Base-by-base conservation (phyloP, 2,888 invertebrate species). In the Drosophila acutilabella region DNA sequence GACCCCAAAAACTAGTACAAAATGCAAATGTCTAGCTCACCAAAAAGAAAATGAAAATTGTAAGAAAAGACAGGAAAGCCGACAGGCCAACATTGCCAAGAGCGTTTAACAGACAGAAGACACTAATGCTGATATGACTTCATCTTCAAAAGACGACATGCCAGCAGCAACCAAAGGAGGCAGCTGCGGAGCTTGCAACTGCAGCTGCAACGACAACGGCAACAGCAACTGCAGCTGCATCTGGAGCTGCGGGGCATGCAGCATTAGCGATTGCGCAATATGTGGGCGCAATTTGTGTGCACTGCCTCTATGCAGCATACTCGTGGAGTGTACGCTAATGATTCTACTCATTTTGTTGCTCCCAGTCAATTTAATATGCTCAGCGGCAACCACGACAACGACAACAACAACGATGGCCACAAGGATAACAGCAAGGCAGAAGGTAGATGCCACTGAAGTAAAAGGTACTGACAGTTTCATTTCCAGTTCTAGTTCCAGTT, bases 41-140 rank as follows among this genome's bases (percentile, higher is more conserved):
- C 73, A 76, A 73, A 78, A 53, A 33, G 64, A 52, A 61, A 65
- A 53, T 33, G 14, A 50, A 20, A 2, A 41, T 13, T 41, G 23
- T 14, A 36, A 64, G 47, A 26, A 16, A 38, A 38, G 58, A 66
- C 53, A 64, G 64, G 66, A 70, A 68, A 75, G 67, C 73, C 80
- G 81, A 75, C 74, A 78, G 69, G 64, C 33, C 68, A 64, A 66
- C 69, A 78, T 69, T 62, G 78, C 75, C 75, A 60, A 66, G 64
- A 79, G 79, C 75, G 64, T 40, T 60, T 64, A 77, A 44, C 64
- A 68, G 66, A 79, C 59, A 72, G 80, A 45, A 64, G 71, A 77
- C 84, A 81, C 89, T 87, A 87, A 87, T 81, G 88, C 89, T 87
- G 89, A 85, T 89, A 85, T 83, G 89, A 84, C 84, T 83, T 85